phyloP scores from a whole-genome alignment of 2,113 vertebrate genomes.

The Athene noctua region DNA sequence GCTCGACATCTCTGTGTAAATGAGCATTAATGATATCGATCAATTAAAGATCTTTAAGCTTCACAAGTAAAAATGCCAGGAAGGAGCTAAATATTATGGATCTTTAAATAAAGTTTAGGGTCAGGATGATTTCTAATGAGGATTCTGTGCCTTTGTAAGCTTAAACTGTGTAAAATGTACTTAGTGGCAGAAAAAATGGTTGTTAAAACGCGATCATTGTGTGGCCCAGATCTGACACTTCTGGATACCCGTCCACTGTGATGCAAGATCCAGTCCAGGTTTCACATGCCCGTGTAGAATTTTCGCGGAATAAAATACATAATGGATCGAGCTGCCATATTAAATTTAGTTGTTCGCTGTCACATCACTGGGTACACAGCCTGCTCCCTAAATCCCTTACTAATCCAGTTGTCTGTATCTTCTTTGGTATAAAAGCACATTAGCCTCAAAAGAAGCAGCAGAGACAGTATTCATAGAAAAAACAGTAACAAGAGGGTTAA shows the following conservation, averaged over 20 bases:
- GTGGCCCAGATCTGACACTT: not conserved
- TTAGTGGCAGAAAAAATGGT: not conserved
- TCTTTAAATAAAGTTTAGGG: constrained; percentile 16
- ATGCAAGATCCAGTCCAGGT: constrained; percentile 6
- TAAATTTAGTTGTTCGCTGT: constrained; percentile 51
- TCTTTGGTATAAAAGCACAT: constrained; percentile 36
- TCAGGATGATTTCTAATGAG: constrained; percentile 2
- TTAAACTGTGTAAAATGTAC: not conserved
- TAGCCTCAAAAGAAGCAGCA: constrained; percentile 19
- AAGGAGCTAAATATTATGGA: not conserved
- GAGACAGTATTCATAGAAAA: not conserved
- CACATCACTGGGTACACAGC: not conserved
- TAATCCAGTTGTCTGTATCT: constrained; percentile 44
- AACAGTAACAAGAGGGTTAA: constrained; percentile 12
- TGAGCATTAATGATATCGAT: not conserved
- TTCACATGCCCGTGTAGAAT: not conserved
- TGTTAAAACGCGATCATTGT: not conserved
- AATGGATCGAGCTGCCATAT: constrained; percentile 64
- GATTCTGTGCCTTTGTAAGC: not conserved
- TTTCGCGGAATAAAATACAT: constrained; percentile 46
- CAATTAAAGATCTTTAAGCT: not conserved
- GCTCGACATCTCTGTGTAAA: not conserved
- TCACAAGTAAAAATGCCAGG: not conserved
- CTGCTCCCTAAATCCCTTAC: constrained; percentile 50
- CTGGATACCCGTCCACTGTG: not conserved